These are phyloP conservation scores for Periophthalmus modestus DNA, from an alignment of 2,113 vertebrate species.

Conservation along the genomic window DNA sequence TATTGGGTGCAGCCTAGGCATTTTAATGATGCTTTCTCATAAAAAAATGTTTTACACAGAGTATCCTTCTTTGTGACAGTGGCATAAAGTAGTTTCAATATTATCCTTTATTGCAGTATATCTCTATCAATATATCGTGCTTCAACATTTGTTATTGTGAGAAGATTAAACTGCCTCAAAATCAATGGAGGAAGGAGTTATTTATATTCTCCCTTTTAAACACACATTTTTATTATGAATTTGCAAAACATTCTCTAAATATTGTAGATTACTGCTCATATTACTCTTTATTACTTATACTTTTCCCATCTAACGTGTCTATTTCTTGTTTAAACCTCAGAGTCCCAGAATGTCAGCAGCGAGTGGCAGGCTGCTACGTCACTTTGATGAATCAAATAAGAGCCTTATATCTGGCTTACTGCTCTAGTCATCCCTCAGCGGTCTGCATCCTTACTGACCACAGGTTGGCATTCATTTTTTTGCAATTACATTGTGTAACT, in stretches of 20 bases:
- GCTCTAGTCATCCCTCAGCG: conserved; percentile 91
- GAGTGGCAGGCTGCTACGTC: conserved; percentile 88
- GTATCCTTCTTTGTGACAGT: too few species aligned
- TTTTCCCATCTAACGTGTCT: conserved; percentile 3
- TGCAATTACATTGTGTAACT: background rate
- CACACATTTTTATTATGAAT: background rate
- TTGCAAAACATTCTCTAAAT: background rate
- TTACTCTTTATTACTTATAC: background rate
- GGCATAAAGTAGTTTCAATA: too few species aligned
- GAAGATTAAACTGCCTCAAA: too few species aligned
- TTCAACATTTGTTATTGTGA: too few species aligned
- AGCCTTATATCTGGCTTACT: conserved; percentile 89
- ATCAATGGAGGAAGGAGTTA: background rate
- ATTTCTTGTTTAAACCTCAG: conserved; percentile 60
- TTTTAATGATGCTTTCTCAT: too few species aligned
- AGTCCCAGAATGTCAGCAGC: conserved; percentile 89
- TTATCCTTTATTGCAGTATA: too few species aligned
- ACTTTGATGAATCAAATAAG: conserved; percentile 91
- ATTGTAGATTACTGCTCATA: background rate
- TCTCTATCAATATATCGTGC: too few species aligned
- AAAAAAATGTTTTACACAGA: too few species aligned
- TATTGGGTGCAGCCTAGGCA: too few species aligned
- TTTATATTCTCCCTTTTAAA: background rate
- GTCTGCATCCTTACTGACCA: conserved; percentile 93
- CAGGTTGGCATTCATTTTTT: conserved; percentile 79